Evolutionary conservation across 1,140 invertebrate genomes (phyloP), one percentile per base, ranked within the genome.

Genomic region (Drosophila guanche): DNA sequence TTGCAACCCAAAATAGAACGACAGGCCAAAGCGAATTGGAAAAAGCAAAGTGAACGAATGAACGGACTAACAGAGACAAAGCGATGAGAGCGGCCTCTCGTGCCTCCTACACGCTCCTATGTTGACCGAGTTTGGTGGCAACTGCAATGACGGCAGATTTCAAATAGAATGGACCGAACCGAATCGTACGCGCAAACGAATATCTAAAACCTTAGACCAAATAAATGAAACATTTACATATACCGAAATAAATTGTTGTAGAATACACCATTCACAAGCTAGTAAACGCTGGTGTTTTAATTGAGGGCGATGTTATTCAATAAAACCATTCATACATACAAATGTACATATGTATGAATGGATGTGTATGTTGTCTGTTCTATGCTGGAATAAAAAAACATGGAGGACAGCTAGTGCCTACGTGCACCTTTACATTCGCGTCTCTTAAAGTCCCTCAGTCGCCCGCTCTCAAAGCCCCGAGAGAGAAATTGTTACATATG

Each of bases 401-500:
- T 55, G 42, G 50, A 68, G 65, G 65, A 55, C 65, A 67, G 50
- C 29, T 40, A 47, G 50, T 55, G 65, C 65, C 65, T 68, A 68
- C 65, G 65, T 68, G 65, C 65, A 68, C 42, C 65, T 43, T 68
- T 63, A 50, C 25, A 68, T 56, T 68, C 43, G 43, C 29, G 16
- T 23, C 41, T 65, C 63, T 27, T 37, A 37, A 37, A 4, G 12
- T 1, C 43, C 23, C 33, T 23, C 45, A 48, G 41, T 46, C 27
- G 2, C 37, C 14, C 25, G 10, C 50, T 33, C 33, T 43, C 20
- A 68, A 55, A 68, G 42, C 62, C 65, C 62, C 48, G 65, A 33
- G 51, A 63, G 65, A 55, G 47, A 47, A 58, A 68, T 52, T 78
- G 51, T 81, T 42, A 47, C 53, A 60, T 78, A 57, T 86, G 81